Conservation (phyloP, 2,797 vertebrate genomes). For the Falco cherrug region DNA sequence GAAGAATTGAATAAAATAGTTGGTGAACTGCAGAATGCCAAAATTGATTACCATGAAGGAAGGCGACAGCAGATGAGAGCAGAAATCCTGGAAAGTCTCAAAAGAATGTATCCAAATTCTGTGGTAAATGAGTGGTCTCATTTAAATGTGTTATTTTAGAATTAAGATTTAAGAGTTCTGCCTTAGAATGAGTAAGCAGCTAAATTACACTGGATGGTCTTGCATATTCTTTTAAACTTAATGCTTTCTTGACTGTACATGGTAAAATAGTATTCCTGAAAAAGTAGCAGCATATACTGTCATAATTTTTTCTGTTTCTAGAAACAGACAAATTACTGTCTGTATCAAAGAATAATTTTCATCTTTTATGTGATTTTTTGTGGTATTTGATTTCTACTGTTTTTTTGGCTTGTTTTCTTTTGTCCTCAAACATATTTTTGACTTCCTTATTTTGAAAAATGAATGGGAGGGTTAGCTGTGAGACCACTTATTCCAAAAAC, state of each 20-base stretch:
- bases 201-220: not conserved
- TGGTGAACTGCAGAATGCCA: slow-evolving; percentile 84
- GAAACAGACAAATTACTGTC: not conserved
- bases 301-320: not conserved
- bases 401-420: not conserved
- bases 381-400: not conserved
- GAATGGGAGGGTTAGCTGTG: not conserved
- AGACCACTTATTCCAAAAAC: not conserved
- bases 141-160: not conserved
- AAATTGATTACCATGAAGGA: slow-evolving; percentile 86
- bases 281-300: not conserved
- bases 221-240: not conserved
- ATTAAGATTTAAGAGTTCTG: not conserved
- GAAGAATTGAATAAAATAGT: slow-evolving; percentile 81
- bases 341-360: not conserved
- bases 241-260: not conserved
- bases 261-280: not conserved
- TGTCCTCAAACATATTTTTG: not conserved
- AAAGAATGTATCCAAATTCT: slow-evolving; percentile 84
- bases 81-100: slow-evolving; percentile 86
- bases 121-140: slow-evolving; percentile 82
- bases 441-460: not conserved
- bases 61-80: slow-evolving; percentile 82
- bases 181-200: not conserved
- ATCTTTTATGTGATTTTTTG: not conserved